phyloP scores from a whole-genome alignment of 2,888 invertebrate species.

The Dynastes tityus region DNA sequence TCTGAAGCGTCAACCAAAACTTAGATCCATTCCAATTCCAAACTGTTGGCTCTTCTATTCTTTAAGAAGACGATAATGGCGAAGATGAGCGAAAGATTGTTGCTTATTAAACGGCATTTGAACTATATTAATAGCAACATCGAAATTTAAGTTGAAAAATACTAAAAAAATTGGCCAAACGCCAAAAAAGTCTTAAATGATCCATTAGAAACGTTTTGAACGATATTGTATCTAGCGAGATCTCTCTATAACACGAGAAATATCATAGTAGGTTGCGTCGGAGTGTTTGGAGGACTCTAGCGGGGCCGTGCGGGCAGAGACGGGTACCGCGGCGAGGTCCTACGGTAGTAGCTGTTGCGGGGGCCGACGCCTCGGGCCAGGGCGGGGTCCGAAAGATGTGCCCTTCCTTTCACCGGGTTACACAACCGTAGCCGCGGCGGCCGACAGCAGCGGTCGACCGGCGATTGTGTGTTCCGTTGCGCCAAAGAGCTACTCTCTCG shows the following conservation, averaged over 20 bases:
- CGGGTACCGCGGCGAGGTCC: conserved; percentile 50
- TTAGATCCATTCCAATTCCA: neutral
- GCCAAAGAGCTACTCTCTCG: conserved; percentile 1
- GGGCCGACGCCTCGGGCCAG: conserved; percentile 68
- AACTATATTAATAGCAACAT: too few species aligned
- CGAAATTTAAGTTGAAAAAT: too few species aligned
- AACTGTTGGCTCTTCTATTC: neutral
- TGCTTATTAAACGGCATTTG: too few species aligned
- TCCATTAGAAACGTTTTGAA: too few species aligned
- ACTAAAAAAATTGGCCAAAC: too few species aligned
- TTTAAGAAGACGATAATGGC: too few species aligned
- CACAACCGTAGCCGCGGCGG: conserved; percentile 62
- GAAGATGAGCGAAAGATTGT: too few species aligned
- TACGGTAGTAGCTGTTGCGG: conserved; percentile 64
- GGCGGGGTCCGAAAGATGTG: conserved; percentile 70
- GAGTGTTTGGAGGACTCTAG: conserved; percentile 48
- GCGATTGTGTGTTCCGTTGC: conserved; percentile 55
- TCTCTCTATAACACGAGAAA: too few species aligned
- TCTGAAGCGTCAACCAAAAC: too few species aligned
- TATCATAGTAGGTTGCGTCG: conserved; percentile 41
- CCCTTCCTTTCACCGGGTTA: conserved; percentile 71
- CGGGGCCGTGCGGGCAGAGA: conserved; percentile 49
- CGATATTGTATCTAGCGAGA: too few species aligned
- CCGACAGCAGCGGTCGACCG: conserved; percentile 10
- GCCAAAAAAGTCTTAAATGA: too few species aligned